Evolutionary conservation across 2,797 vertebrate genomes (phyloP).

Genomic region (Dermochelys coriacea): DNA sequence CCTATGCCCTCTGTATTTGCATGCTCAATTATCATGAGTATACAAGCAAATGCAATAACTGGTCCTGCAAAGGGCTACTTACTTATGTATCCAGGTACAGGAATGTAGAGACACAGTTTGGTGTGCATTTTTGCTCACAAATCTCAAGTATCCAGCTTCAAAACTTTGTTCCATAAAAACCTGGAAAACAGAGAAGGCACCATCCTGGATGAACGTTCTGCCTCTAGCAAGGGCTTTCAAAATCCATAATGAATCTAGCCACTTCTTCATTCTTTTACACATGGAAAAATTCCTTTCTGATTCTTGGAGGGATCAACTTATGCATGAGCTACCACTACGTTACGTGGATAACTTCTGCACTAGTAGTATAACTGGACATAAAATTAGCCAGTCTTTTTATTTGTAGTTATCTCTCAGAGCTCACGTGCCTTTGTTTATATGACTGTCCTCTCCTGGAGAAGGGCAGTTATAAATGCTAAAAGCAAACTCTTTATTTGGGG

Average conservation of each 20-base stretch:
- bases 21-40: neutral
- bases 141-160: neutral
- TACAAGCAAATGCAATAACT: neutral
- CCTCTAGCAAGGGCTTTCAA: neutral
- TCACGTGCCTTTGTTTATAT: neutral
- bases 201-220: neutral
- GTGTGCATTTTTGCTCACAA: neutral
- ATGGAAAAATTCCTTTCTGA: neutral
- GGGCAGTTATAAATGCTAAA: neutral
- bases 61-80: neutral
- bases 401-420: neutral
- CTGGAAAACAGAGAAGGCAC: neutral
- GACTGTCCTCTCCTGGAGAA: neutral
- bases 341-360: neutral
- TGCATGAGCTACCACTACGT: neutral
- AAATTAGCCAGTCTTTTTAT: neutral
- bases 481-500: conserved; percentile 24
- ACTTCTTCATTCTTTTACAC: neutral
- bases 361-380: neutral
- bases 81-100: neutral
- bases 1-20: neutral
- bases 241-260: neutral
- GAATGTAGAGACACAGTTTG: neutral
- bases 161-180: neutral
- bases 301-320: neutral